Evolutionary conservation across 2,113 vertebrate genomes (phyloP).

Genomic region (Sylvietta virens): DNA sequence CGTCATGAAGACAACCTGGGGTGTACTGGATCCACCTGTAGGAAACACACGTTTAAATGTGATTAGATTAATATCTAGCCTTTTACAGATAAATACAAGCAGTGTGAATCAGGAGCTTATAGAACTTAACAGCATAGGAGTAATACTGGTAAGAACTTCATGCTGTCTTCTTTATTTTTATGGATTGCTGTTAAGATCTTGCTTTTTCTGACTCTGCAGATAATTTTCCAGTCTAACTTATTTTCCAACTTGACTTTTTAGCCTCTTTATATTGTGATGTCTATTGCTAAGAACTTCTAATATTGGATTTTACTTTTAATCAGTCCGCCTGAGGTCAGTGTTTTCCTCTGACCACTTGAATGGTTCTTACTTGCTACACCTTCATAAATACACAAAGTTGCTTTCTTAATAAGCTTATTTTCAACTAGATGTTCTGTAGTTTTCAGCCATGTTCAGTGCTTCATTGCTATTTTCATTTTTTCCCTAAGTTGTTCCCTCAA

Average conservation of each 20-base stretch:
- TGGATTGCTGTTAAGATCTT: background rate
- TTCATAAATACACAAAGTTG: background rate
- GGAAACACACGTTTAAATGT: constrained; percentile 95
- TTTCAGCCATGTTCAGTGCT: background rate
- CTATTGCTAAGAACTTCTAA: background rate
- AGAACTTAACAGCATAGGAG: constrained; percentile 93
- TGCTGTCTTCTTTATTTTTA: background rate
- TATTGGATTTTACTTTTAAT: background rate
- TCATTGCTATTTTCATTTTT: background rate
- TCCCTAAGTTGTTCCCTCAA: background rate
- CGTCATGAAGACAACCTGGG: constrained; percentile 96
- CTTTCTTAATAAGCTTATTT: background rate
- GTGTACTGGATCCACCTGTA: constrained; percentile 92
- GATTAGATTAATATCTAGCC: constrained; percentile 91
- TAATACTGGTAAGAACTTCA: constrained; percentile 86
- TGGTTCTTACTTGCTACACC: background rate
- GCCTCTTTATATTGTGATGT: background rate
- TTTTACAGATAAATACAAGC: constrained; percentile 89
- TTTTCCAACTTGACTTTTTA: background rate
- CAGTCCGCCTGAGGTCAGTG: background rate
- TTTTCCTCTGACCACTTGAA: background rate
- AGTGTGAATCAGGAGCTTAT: constrained; percentile 92
- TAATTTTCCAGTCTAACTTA: background rate
- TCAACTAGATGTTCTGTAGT: background rate
- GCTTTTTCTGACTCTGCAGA: background rate